Conservation (phyloP, 2,888 invertebrate genomes). For the Oegoconia quadripuncta region DNA sequence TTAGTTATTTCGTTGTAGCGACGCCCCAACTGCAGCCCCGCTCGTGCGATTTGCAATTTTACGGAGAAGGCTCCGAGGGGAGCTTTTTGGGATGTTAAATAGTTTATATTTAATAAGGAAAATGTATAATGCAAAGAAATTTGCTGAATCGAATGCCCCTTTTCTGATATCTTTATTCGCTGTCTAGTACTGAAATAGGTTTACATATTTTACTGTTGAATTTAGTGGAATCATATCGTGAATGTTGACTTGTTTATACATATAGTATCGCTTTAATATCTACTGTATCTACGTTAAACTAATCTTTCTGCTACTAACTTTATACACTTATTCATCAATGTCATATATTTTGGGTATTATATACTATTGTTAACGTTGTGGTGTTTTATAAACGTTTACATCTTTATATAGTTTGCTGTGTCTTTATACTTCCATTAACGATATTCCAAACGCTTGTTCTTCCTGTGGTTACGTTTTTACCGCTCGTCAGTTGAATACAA, state of each 20-base stretch:
- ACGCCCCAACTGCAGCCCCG: slow-evolving; percentile 53
- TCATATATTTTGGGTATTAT: slow-evolving; percentile 28
- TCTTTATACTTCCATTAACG: slow-evolving; percentile 16
- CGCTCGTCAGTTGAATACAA: too few relatives aligned
- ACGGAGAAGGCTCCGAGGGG: neutral
- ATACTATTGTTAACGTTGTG: slow-evolving; percentile 19
- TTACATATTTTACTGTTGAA: too few relatives aligned
- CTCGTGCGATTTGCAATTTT: slow-evolving; percentile 17
- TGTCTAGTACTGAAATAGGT: too few relatives aligned
- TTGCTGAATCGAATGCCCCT: neutral
- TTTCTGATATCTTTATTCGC: too few relatives aligned
- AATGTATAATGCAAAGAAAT: neutral
- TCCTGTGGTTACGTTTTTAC: slow-evolving; percentile 21
- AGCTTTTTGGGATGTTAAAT: neutral
- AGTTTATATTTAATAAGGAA: neutral
- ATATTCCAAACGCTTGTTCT: slow-evolving; percentile 25
- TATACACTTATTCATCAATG: slow-evolving; percentile 11
- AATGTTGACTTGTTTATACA: slow-evolving; percentile 10
- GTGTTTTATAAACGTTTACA: slow-evolving; percentile 32
- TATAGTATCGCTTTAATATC: neutral
- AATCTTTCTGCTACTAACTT: too few relatives aligned
- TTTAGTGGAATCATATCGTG: too few relatives aligned
- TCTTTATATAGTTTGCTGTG: slow-evolving; percentile 20
- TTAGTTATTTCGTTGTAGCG: slow-evolving; percentile 38
- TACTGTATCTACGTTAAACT: too few relatives aligned